Conservation (phyloP, 2,797 vertebrate species). For the Sebastes hopkinsi region DNA sequence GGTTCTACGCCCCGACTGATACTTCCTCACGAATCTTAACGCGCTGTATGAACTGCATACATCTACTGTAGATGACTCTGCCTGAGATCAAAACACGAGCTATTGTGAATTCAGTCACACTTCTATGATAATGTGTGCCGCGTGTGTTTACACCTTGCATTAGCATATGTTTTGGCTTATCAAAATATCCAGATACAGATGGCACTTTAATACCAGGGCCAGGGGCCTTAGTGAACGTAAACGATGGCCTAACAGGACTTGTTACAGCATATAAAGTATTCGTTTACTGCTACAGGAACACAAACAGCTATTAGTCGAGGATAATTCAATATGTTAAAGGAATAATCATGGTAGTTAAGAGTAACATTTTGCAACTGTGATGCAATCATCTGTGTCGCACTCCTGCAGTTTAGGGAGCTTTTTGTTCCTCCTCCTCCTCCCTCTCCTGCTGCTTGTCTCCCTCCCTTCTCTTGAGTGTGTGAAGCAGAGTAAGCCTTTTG, state of each 20-base stretch:
- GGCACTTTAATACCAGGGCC: slow-evolving; percentile 18
- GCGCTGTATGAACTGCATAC: neutral
- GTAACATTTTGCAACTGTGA: slow-evolving; percentile 25
- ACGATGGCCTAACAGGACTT: slow-evolving; percentile 9
- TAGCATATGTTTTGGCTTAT: slow-evolving; percentile 20
- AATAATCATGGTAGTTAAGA: slow-evolving; percentile 10
- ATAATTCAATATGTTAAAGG: slow-evolving; percentile 19
- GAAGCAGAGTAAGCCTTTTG: slow-evolving; percentile 42
- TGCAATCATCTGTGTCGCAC: slow-evolving; percentile 39
- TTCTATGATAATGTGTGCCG: slow-evolving; percentile 2
- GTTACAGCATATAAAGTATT: slow-evolving; percentile 15
- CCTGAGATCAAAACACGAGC: neutral
- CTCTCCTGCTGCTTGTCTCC: slow-evolving; percentile 32
- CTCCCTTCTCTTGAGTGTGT: slow-evolving; percentile 39
- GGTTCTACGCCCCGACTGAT: neutral
- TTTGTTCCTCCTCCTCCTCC: slow-evolving; percentile 10
- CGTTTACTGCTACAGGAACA: slow-evolving; percentile 2
- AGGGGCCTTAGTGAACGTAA: slow-evolving; percentile 13
- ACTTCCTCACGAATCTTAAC: slow-evolving; percentile 10
- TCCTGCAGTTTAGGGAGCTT: slow-evolving; percentile 41
- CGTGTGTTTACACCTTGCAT: slow-evolving; percentile 19
- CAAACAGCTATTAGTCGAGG: slow-evolving; percentile 11
- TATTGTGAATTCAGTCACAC: slow-evolving; percentile 10
- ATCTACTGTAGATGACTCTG: neutral
- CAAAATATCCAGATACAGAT: slow-evolving; percentile 22